Evolutionary conservation across 2,797 vertebrate species (phyloP), one percentile per base, ranked within the genome.

Genomic region (Peromyscus eremicus): DNA sequence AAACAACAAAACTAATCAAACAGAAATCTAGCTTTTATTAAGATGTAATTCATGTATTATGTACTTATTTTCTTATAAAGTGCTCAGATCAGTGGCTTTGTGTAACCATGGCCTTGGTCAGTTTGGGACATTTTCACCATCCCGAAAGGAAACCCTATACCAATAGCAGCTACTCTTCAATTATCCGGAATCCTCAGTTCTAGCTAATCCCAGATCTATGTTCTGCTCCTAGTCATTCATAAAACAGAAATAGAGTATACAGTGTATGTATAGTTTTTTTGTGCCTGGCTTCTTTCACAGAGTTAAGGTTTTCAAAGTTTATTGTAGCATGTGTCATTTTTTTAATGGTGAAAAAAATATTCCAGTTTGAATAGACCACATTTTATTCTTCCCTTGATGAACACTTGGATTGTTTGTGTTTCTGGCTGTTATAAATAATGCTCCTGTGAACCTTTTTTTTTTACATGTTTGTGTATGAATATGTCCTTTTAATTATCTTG

Each of bases 361-460:
- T 71, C 43, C 29, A 17, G 75, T 94, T 92, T 60, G 62, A 37
- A 32, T 77, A 14, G 6, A 52, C 43, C 43, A 23, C 0, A 1
- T 92, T 90, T 55, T 93, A 11, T 64, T 84, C 40, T 66, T 46
- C 60, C 27, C 40, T 88, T 85, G 46, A 27, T 86, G 40, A 29
- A n/a, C 52, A 27, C 91, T 96, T 95, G 46, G 64, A 6, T 91
- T 88, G 32, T 52, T 91, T 89, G 52, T 6, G 2, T 52, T 79
- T 95, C 92, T 95, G 80, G 40, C 68, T 83, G 1, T 79, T 92
- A 73, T 27, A 85, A 94, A 55, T 43, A 60, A 73, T 40, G n/a
- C 43, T 91, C 60, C n/a, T 79, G 2, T 46, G 62, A 81, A 89
- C 66, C 37, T 46, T 76, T 46, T 60, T 46, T 60, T 70, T 46